phyloP scores from a whole-genome alignment of 2,888 invertebrate genomes.

The Athetis lepigone region DNA sequence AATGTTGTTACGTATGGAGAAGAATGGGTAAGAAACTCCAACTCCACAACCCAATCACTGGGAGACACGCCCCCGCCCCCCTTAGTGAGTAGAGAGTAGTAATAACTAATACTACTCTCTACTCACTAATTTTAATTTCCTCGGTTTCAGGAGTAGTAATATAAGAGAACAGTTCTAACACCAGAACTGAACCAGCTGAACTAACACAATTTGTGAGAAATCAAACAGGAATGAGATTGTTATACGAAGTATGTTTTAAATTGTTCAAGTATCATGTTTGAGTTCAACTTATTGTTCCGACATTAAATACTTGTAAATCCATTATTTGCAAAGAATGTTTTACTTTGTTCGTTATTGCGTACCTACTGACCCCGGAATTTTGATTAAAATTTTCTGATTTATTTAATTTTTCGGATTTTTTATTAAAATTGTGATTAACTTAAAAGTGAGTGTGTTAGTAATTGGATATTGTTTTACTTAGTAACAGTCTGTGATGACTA shows the following conservation, averaged over 20 bases:
- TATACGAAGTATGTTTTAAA: constrained; percentile 10
- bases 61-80: no score
- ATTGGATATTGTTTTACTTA: no score
- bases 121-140: no score
- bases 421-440: no score
- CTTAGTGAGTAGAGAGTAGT: no score
- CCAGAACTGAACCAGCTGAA: background rate
- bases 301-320: constrained; percentile 16
- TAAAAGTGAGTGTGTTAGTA: no score
- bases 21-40: no score
- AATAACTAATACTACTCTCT: no score
- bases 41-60: no score
- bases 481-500: no score
- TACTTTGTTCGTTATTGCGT: background rate
- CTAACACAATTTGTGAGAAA: background rate
- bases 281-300: constrained; percentile 8
- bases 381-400: background rate
- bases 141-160: no score
- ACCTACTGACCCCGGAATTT: background rate
- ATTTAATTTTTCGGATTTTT: background rate
- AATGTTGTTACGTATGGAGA: no score
- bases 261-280: constrained; percentile 2
- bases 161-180: background rate
- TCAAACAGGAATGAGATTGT: background rate
- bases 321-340: constrained; percentile 19